A percentile compares a stretch with the other conserved stretches of the same genome.
Evolutionary conservation across 2,888 invertebrate genomes (phyloP).

Genomic region (Diadromus collaris): DNA sequence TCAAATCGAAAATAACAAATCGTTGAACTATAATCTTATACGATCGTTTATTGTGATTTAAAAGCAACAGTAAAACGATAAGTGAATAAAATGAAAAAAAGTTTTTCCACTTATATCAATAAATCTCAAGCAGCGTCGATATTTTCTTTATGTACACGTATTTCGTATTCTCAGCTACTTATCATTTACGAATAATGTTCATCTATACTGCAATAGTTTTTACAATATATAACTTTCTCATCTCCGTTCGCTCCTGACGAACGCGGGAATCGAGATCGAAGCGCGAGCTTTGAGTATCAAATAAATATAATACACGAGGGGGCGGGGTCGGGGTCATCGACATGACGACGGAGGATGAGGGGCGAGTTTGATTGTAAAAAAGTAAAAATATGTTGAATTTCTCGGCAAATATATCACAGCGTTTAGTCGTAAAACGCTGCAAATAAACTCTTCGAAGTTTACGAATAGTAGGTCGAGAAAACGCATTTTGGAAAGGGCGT

Average conservation of each 20-base stretch:
- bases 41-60: conserved; percentile 14
- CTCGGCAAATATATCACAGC: conserved; percentile 41
- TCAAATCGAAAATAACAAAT: too few relatives aligned
- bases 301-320: conserved; percentile 55
- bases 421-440: conserved; percentile 3
- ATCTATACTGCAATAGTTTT: conserved; percentile 31
- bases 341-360: background rate
- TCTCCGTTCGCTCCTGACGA: conserved; percentile 26
- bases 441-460: conserved; percentile 37
- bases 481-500: conserved; percentile 19
- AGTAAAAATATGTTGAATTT: conserved; percentile 63
- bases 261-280: conserved; percentile 33
- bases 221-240: conserved; percentile 41
- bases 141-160: conserved; percentile 49
- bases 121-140: conserved; percentile 32
- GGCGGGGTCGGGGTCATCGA: conserved; percentile 7
- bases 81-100: conserved; percentile 11
- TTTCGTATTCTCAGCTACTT: conserved; percentile 42
- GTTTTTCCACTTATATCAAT: conserved; percentile 23
- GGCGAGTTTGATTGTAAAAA: conserved; percentile 61
- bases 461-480: conserved; percentile 33
- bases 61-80: conserved; percentile 15
- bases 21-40: background rate
- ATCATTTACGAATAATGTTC: conserved; percentile 26
- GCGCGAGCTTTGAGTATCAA: conserved; percentile 45